Conservation (phyloP, 2,113 vertebrate species). For the Setophaga kirtlandii region DNA sequence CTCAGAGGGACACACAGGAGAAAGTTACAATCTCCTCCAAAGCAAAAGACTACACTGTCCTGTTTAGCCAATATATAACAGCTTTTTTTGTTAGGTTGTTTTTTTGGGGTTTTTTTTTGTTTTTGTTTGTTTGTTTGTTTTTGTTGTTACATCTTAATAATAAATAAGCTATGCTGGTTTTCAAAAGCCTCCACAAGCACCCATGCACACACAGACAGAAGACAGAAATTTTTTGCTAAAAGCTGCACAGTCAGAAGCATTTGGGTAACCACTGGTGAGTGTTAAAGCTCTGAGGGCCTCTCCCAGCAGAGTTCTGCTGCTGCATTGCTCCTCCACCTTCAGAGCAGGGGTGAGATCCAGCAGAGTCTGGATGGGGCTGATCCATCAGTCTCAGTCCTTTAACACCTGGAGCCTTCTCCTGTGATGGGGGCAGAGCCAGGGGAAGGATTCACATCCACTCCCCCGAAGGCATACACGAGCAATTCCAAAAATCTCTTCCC, state of each 20-base stretch:
- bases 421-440: background rate
- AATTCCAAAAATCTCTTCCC: background rate
- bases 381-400: background rate
- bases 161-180: background rate
- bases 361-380: background rate
- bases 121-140: too few relatives aligned
- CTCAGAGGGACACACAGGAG: background rate
- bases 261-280: accelerated
- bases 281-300: background rate
- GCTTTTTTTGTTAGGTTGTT: background rate
- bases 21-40: background rate
- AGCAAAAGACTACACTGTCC: background rate
- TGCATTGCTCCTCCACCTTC: background rate
- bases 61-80: background rate
- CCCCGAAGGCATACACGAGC: background rate
- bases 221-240: background rate
- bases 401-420: background rate
- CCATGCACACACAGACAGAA: background rate
- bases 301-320: background rate
- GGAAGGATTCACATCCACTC: background rate
- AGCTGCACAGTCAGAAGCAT: background rate
- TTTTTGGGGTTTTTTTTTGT: too few relatives aligned
- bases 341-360: background rate
- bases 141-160: background rate
- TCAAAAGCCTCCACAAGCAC: background rate